A percentile compares a stretch with the other conserved stretches of the same genome.
phyloP scores from a whole-genome alignment of 2,888 invertebrate genomes.

The Cinara cedri region DNA sequence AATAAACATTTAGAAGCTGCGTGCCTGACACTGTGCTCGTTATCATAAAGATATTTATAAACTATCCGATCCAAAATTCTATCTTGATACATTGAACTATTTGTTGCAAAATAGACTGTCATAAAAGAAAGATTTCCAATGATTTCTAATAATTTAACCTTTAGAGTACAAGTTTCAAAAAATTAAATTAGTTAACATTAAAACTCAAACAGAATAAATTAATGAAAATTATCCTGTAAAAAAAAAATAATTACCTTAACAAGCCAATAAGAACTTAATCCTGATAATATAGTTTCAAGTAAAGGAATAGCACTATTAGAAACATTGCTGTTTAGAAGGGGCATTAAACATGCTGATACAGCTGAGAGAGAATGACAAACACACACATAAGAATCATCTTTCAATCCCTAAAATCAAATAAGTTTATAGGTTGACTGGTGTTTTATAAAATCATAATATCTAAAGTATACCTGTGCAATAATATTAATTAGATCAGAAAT shows the following conservation, averaged over 20 bases:
- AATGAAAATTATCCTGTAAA: not conserved
- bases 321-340: constrained; percentile 70
- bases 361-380: constrained; percentile 74
- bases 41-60: constrained; percentile 72
- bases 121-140: constrained; percentile 69
- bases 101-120: constrained; percentile 67
- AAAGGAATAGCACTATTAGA: constrained; percentile 68
- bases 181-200: constrained; percentile 24
- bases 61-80: constrained; percentile 70
- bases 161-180: constrained; percentile 59
- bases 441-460: not conserved
- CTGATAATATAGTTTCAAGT: constrained; percentile 69
- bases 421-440: not conserved
- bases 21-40: constrained; percentile 77
- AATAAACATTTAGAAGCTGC: constrained; percentile 74
- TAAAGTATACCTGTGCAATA: constrained; percentile 49
- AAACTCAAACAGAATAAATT: not conserved
- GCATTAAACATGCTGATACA: constrained; percentile 68
- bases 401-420: constrained; percentile 68
- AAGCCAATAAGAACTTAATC: constrained; percentile 84
- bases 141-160: constrained; percentile 73
- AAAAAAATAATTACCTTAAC: constrained; percentile 71
- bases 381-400: constrained; percentile 78
- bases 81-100: constrained; percentile 67
- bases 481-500: constrained; percentile 50